Conservation (phyloP, 2,797 vertebrate species). For the Acanthiza pusilla region DNA sequence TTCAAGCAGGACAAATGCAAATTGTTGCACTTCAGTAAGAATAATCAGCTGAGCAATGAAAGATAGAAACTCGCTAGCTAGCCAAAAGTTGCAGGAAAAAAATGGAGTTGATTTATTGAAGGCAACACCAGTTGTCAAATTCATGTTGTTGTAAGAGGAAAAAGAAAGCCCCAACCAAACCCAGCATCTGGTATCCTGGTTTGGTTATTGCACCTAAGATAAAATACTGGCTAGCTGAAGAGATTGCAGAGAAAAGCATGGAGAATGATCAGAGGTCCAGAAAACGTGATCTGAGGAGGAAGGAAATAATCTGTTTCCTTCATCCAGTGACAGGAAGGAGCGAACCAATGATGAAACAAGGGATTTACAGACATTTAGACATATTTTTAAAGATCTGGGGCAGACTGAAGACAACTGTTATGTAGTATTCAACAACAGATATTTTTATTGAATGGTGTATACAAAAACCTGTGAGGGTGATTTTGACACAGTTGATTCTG, state of each 20-base stretch:
- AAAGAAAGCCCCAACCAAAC: background rate
- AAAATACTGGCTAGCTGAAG: background rate
- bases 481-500: background rate
- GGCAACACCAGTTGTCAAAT: background rate
- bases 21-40: background rate
- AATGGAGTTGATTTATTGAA: background rate
- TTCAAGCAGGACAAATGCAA: slow-evolving; percentile 25
- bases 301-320: background rate
- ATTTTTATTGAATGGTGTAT: background rate
- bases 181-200: background rate
- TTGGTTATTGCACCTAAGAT: background rate
- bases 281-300: background rate
- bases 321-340: background rate
- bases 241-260: background rate
- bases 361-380: background rate
- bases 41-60: background rate
- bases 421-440: background rate
- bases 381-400: background rate
- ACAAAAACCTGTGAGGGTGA: background rate
- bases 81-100: background rate
- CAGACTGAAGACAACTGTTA: background rate
- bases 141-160: background rate
- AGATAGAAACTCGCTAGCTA: background rate
- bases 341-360: background rate
- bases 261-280: background rate